Conservation (phyloP, 2,888 invertebrate species). For the Dichetophora obliterata region DNA sequence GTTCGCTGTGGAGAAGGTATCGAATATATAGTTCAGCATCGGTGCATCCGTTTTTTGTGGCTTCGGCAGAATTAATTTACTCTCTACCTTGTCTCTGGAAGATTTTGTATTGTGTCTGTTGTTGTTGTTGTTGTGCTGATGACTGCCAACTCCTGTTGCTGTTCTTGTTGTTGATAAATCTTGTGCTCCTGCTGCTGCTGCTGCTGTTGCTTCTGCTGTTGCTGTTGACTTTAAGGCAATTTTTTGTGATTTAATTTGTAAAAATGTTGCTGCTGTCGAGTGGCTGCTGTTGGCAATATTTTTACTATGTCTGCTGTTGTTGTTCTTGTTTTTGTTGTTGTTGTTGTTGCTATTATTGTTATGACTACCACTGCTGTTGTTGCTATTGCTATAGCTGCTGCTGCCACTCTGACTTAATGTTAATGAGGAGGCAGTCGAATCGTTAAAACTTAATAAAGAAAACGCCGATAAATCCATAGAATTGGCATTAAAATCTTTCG, state of each 20-base stretch:
- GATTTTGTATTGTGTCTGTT: slow-evolving; percentile 24
- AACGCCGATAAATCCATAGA: slow-evolving; percentile 55
- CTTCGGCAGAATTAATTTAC: slow-evolving; percentile 69
- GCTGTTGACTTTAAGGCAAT: slow-evolving; percentile 51
- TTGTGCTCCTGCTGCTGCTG: slow-evolving; percentile 17
- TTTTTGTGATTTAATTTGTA: slow-evolving; percentile 60
- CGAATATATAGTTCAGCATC: slow-evolving; percentile 82
- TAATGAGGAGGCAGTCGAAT: slow-evolving; percentile 48
- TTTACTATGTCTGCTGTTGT: slow-evolving; percentile 40
- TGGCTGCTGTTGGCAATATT: slow-evolving; percentile 28
- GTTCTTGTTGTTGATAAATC: slow-evolving; percentile 16
- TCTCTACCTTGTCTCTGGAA: slow-evolving; percentile 54
- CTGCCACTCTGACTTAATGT: slow-evolving; percentile 33
- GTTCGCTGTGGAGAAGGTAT: slow-evolving; percentile 77
- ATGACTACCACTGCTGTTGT: slow-evolving; percentile 40
- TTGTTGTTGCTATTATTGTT: slow-evolving; percentile 20
- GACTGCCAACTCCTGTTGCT: slow-evolving; percentile 8
- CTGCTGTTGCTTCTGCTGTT: slow-evolving; percentile 37
- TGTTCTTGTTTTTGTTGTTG: slow-evolving; percentile 24
- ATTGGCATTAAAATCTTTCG: slow-evolving; percentile 39
- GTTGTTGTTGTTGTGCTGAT: slow-evolving; percentile 24
- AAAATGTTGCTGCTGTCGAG: slow-evolving; percentile 51
- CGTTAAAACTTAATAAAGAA: slow-evolving; percentile 58
- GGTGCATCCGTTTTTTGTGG: slow-evolving; percentile 76
- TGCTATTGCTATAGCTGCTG: slow-evolving; percentile 38